These are phyloP conservation scores for Tamias sibiricus DNA, from an alignment of 2,113 vertebrate species.

Conservation along the genomic window DNA sequence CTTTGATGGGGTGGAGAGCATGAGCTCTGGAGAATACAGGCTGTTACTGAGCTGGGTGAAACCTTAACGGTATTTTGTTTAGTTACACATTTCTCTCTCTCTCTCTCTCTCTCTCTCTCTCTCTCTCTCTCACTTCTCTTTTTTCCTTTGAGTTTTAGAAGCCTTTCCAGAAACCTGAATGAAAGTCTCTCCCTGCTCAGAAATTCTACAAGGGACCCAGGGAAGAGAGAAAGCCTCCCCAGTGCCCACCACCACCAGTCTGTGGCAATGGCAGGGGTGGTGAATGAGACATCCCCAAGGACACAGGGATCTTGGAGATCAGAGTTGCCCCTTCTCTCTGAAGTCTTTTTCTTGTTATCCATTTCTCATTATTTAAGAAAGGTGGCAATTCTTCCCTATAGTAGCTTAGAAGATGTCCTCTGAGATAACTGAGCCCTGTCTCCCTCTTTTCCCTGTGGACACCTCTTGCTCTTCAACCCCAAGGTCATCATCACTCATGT, in stretches of 20 bases:
- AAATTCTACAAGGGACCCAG: not conserved
- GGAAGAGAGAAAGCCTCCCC: not conserved
- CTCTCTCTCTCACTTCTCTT: not conserved
- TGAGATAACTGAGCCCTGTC: not conserved
- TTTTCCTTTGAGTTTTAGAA: not conserved
- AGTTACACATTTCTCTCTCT: not conserved
- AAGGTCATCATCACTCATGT: not conserved
- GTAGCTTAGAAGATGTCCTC: not conserved
- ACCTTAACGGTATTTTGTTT: not conserved
- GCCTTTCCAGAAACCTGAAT: not conserved
- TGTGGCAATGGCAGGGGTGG: not conserved
- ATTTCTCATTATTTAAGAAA: not conserved
- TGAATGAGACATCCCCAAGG: not conserved
- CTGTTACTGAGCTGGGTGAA: not conserved
- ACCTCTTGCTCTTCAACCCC: not conserved
- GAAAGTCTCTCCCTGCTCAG: not conserved
- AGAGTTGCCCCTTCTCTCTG: not conserved
- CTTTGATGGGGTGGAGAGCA: not conserved
- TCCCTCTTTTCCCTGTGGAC: not conserved
- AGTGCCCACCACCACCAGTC: accelerated
- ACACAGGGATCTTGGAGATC: not conserved
- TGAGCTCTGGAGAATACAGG: not conserved
- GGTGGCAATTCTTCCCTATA: not conserved
- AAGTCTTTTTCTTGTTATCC: not conserved
- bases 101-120: not conserved